Percentiles rank a stretch among this genome's conserved stretches.
Conservation (phyloP, 2,797 vertebrate species). For the Ctenopoma multispine region DNA sequence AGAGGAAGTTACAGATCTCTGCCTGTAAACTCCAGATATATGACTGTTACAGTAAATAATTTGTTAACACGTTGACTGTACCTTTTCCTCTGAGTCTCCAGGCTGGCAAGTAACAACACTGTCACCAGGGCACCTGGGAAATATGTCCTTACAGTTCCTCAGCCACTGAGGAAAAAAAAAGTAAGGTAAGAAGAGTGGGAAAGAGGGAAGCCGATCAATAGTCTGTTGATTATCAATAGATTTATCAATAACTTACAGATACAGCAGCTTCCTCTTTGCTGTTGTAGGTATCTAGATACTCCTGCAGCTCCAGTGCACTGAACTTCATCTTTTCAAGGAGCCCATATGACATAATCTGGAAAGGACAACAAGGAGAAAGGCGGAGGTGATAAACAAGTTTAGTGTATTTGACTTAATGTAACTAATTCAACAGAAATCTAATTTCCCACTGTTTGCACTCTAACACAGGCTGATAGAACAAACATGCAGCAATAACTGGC, state of each 20-base stretch:
- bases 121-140: conserved; percentile 94
- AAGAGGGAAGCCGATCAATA: not conserved
- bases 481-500: not conserved
- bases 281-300: conserved; percentile 97
- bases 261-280: conserved; percentile 93
- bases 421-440: not conserved
- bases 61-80: conserved; percentile 65
- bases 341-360: conserved; percentile 96
- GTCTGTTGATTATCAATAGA: not conserved
- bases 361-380: not conserved
- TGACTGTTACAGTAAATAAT: not conserved
- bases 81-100: conserved; percentile 98
- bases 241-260: conserved; percentile 81
- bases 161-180: conserved; percentile 87
- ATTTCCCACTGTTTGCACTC: not conserved
- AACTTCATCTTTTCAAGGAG: conserved; percentile 99
- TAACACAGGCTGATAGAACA: not conserved
- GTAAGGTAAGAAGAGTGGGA: not conserved
- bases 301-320: conserved; percentile 96
- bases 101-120: conserved; percentile 97
- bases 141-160: conserved; percentile 96
- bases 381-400: not conserved
- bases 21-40: not conserved
- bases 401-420: not conserved
- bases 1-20: conserved; percentile 7